Base-by-base conservation (phyloP, 1,140 invertebrate species). In the Trigoniulus corallinus region DNA sequence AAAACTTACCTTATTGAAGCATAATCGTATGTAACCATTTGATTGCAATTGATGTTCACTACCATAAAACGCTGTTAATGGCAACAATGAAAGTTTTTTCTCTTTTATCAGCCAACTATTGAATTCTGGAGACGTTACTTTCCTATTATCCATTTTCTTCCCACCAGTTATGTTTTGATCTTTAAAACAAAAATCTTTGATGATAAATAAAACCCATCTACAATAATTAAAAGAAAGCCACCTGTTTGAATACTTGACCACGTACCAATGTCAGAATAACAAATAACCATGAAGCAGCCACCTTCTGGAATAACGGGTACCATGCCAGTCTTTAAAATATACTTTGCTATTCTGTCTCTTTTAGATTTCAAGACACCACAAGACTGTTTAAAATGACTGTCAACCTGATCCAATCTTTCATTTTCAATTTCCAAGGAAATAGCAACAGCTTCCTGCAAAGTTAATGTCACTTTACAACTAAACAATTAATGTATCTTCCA, bases 201-300 rank as follows among this genome's bases (percentile, higher is more conserved):
- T n/a, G n/a, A n/a, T 2, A 15, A 27, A 26, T 34, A 7, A 25
- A 22, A 21, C 1, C 1, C 42, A n/a, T 47, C 2, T 1, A 15
- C 20, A 22, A 20, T 12, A 21, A n/a, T n/a, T n/a, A n/a, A n/a
- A n/a, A n/a, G n/a, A n/a, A n/a, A n/a, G n/a, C n/a, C n/a, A n/a
- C n/a, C n/a, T 3, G 29, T 18, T 47, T 20, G 26, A 47, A 2
- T 29, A 47, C 23, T 18, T 46, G 59, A 54, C 63, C 62, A 79
- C 76, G 55, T 56, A 68, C 67, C 76, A 55, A 93, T 68, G 3
- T 74, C 67, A n/a, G 76, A 78, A 79, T 88, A 94, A 66, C 98
- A 84, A 2, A 88, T 89, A 13, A 98, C 62, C 74, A 99, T 87
- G 64, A 98, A 98, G 66, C 96, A 98, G 0, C 94, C 93, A 15